Conservation (phyloP, 2,888 invertebrate genomes). For the Rhopalosiphum nymphaeae region DNA sequence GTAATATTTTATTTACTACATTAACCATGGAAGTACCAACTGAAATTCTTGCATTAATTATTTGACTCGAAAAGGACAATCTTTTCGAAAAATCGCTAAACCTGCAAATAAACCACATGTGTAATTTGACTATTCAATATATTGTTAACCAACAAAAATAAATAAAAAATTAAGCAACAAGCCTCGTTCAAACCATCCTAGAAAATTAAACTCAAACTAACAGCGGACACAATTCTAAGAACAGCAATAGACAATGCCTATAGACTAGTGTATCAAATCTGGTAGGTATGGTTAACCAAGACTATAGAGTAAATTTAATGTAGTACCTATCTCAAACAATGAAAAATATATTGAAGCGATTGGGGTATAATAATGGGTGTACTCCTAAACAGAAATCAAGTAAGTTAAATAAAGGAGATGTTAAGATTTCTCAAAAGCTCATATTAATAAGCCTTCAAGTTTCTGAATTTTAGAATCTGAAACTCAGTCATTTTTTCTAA, state of each 20-base stretch:
- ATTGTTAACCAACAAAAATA: background rate
- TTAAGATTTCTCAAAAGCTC: background rate
- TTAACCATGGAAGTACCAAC: background rate
- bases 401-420: background rate
- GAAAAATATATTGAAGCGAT: no score
- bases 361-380: background rate
- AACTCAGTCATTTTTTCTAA: no score
- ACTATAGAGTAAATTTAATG: background rate
- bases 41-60: background rate
- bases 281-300: background rate
- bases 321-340: no score
- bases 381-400: background rate
- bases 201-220: background rate
- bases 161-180: background rate
- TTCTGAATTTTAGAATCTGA: background rate
- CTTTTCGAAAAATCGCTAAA: background rate
- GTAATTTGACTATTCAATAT: background rate
- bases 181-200: background rate
- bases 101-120: background rate
- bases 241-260: background rate
- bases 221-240: background rate
- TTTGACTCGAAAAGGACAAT: background rate
- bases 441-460: background rate
- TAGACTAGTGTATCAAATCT: background rate
- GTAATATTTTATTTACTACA: background rate